Percentiles rank a stretch among this genome's conserved stretches.
These are phyloP conservation scores for Falco concolor DNA, from an alignment of 2,797 vertebrate species.

Conservation along the genomic window DNA sequence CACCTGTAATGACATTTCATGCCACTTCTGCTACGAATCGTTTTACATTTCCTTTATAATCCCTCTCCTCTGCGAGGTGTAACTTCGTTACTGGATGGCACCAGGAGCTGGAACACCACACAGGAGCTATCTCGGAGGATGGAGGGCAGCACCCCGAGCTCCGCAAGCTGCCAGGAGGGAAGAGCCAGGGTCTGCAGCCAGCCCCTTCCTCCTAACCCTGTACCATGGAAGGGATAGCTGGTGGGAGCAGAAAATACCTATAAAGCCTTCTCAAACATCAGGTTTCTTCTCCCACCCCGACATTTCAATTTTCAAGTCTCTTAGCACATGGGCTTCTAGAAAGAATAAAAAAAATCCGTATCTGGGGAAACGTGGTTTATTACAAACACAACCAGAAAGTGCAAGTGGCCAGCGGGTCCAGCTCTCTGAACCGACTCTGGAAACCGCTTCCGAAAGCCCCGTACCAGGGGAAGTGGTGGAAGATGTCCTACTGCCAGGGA, in stretches of 20 bases:
- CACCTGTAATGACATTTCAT: background rate
- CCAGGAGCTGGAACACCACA: background rate
- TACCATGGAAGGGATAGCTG: background rate
- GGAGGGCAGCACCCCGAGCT: background rate
- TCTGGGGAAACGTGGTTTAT: background rate
- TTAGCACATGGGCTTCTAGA: background rate
- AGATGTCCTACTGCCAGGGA: background rate
- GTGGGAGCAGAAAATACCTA: background rate
- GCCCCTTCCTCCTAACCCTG: background rate
- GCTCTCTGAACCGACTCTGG: background rate
- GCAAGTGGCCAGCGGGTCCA: background rate
- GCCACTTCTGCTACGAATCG: background rate
- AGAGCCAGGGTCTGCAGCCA: background rate
- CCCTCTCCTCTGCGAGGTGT: background rate
- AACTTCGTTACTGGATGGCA: background rate
- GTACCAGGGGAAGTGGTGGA: background rate
- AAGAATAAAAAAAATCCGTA: background rate
- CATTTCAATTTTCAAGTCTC: background rate
- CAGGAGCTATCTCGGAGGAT: accelerated
- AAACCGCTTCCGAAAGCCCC: background rate
- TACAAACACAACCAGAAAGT: accelerated
- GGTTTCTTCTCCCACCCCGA: accelerated
- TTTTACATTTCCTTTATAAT: background rate
- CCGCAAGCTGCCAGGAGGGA: background rate
- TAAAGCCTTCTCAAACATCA: background rate